Base-by-base conservation (phyloP, 2,888 invertebrate species). In the Slavum lentiscoides region DNA sequence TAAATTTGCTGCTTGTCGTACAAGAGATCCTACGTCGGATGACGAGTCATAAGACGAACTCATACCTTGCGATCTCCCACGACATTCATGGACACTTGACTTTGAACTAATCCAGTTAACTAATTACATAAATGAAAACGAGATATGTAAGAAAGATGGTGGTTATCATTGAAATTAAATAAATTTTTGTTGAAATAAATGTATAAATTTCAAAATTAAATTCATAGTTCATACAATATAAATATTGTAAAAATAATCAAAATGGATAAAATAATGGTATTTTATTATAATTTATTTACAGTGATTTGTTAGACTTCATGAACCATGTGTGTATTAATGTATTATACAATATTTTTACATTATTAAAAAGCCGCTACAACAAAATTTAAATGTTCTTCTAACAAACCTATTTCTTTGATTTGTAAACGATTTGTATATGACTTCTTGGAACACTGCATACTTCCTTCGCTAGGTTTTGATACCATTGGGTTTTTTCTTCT, bases 391-490 rank as follows among this genome's bases (percentile, higher is more conserved):
- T 23, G 9, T 70, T 70, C 13, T 39, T 13, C 30, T 11, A 58
- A 55, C 74, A 17, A 15, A 72, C 70, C 64, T 55, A 80, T 80
- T 72, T 80, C 80, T 80, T 43, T 80, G 17, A 80, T 80, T 72
- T 80, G 80, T 59, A 74, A 30, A 61, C 74, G 81, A 43, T 81
- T 70, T 9, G 81, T 21, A 30, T 74, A 74, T 55, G 81, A 81
- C 23, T 74, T 88, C 83, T 91, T 89, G 2, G 86, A 90, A 85
- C 85, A 89, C 85, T 89, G 89, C 55, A 95, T 88, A 72, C 93
- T 92, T 21, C 92, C 89, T 85, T 94, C 94, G 62, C 94, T 94
- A 84, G 94, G 94, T n/a, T 94, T 88, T 64, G 94, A 94, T 0
- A 94, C 94, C 67, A 93, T 91, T 85, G 92, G 90, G 30, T 88